A percentile compares a stretch with the other conserved stretches of the same genome.
phyloP scores from a whole-genome alignment of 2,113 vertebrate genomes.

The Gallinago media region DNA sequence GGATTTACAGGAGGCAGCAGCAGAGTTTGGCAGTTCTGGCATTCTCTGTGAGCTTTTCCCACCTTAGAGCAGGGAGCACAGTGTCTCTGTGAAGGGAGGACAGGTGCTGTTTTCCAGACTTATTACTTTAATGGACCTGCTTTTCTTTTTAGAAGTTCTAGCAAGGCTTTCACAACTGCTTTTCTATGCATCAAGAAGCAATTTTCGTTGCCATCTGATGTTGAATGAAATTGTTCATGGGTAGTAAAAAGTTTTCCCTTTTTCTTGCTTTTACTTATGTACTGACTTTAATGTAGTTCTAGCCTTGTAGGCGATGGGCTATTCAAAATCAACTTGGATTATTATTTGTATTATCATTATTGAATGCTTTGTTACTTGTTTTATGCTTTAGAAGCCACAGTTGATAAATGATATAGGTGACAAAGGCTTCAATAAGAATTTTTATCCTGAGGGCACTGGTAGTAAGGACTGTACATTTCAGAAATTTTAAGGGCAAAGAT shows the following conservation, averaged over 20 bases:
- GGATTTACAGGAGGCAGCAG: neutral
- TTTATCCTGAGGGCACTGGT: neutral
- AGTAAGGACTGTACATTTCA: neutral
- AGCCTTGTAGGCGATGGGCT: neutral
- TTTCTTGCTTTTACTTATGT: neutral
- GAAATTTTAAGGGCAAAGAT: neutral
- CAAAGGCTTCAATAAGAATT: neutral
- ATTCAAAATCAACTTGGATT: neutral
- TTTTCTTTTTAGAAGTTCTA: neutral
- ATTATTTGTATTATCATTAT: neutral
- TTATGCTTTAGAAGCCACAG: neutral
- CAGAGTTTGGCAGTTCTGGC: neutral
- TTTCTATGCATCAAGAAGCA: neutral
- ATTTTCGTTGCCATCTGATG: neutral
- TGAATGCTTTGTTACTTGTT: neutral
- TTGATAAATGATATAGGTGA: neutral
- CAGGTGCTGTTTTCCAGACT: neutral
- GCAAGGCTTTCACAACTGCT: neutral
- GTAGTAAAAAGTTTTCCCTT: neutral
- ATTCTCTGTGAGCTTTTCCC: neutral
- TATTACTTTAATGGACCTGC: neutral
- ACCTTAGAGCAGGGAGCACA: neutral
- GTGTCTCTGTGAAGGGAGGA: neutral
- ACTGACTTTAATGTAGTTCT: neutral
- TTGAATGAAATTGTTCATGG: neutral